Evolutionary conservation across 2,113 vertebrate genomes (phyloP).

Genomic region (Gambusia affinis): DNA sequence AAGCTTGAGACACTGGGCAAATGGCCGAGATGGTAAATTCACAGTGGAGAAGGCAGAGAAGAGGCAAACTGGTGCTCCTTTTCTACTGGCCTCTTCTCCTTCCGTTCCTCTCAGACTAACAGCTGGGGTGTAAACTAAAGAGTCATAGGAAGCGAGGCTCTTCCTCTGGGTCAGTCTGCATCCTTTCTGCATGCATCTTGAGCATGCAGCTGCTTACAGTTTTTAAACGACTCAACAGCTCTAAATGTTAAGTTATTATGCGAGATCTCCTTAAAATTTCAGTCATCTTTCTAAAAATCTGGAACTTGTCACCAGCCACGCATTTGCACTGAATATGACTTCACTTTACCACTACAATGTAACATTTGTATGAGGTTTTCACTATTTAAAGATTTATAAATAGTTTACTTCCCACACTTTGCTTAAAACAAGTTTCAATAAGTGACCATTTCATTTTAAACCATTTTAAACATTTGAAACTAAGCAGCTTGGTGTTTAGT

Average conservation of each 20-base stretch:
- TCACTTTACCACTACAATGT: no score
- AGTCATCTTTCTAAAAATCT: neutral
- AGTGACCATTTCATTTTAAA: neutral
- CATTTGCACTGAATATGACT: no score
- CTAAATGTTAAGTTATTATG: neutral
- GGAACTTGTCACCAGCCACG: neutral
- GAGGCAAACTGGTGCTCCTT: slow-evolving; percentile 23
- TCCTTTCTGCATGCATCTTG: slow-evolving; percentile 37
- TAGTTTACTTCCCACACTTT: no score
- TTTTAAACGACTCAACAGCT: slow-evolving; percentile 6
- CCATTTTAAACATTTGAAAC: neutral
- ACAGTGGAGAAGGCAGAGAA: slow-evolving; percentile 36
- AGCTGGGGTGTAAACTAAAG: slow-evolving; percentile 63
- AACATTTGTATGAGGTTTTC: no score
- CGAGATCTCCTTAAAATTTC: neutral
- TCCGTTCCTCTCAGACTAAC: slow-evolving; percentile 38
- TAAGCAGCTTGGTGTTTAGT: slow-evolving; percentile 35
- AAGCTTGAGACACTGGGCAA: slow-evolving; percentile 32
- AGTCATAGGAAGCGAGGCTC: slow-evolving; percentile 40
- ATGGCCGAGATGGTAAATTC: slow-evolving; percentile 21
- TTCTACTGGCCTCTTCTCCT: neutral
- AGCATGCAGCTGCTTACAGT: neutral
- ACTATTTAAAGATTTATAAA: no score
- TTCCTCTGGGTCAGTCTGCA: slow-evolving; percentile 64
- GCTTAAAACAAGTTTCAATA: neutral